Evolutionary conservation across 2,113 vertebrate species (phyloP), one percentile per base, ranked within the genome.

Genomic region (Canis aureus): DNA sequence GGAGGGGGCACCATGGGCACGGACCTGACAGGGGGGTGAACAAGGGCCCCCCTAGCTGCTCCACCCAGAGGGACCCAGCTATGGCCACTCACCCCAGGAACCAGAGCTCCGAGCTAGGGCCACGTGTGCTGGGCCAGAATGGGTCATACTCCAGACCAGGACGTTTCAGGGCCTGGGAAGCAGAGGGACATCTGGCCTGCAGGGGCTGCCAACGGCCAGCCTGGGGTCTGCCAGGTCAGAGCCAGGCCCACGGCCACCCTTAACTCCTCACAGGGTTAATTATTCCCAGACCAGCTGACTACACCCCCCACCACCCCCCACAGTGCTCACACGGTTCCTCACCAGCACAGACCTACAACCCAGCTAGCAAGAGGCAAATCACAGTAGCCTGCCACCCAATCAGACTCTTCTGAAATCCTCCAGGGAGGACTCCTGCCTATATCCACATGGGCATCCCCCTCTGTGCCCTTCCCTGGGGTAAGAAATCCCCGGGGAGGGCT

Each of bases 111-210:
- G 0, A 20, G 43, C 59, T 8, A 89, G 38, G 1, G 17, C 2
- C 17, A 11, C 35, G 7, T 4, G 0, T 0, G 25, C 4, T 1
- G 12, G 29, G 43, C 76, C 91, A 1, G 69, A 2, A 0, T 1
- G 53, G 32, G 55, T 2, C 51, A 17, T 0, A 2, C 20, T 38
- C 81, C 43, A 25, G 25, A 60, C 73, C 49, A 2, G 35, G 53
- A 49, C 17, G 5, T 32, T 11, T 49, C 38, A 9, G 69, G 64
- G 59, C 53, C 84, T 69, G 5, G 76, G 83, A 59, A 11, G 53
- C 0, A 53, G 16, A 38, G 13, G n/a, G 49, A n/a, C 25, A 19
- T 3, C 8, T 0, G 29, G 57, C 25, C 43, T 6, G 38, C 20
- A 43, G 66, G 23, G 38, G 71, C 29, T 8, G 22, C 87, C 49